These are phyloP conservation scores for Hybognathus amarus DNA, from an alignment of 2,797 vertebrate genomes.

Conservation along the genomic window DNA sequence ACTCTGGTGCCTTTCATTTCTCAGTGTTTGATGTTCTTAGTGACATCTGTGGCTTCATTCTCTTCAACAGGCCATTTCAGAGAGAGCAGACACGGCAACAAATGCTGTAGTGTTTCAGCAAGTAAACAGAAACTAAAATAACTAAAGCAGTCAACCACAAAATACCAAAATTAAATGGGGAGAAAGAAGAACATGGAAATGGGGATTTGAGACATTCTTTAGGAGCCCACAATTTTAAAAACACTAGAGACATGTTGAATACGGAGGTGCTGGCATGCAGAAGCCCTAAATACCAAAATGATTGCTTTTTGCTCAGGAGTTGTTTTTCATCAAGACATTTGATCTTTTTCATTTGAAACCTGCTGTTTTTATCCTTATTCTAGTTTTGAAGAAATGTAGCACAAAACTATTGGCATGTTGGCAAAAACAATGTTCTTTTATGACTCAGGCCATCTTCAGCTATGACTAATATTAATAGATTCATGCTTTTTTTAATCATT, in stretches of 20 bases:
- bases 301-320: constrained; percentile 30
- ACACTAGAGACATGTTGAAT: constrained; percentile 41
- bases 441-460: constrained; percentile 9
- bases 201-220: constrained; percentile 44
- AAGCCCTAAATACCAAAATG: constrained; percentile 53
- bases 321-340: constrained; percentile 43
- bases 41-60: constrained; percentile 28
- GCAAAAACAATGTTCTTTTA: not conserved
- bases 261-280: constrained; percentile 46
- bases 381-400: not conserved
- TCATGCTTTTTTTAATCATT: constrained; percentile 12
- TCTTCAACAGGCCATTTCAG: constrained; percentile 18
- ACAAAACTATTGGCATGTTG: not conserved
- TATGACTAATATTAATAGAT: constrained; percentile 41
- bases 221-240: constrained; percentile 45
- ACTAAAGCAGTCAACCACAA: constrained; percentile 33
- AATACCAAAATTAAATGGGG: constrained; percentile 43
- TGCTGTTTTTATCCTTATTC: constrained; percentile 37
- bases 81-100: constrained; percentile 12
- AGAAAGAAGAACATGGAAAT: constrained; percentile 38
- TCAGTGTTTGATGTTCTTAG: constrained; percentile 35
- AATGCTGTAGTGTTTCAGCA: constrained; percentile 28
- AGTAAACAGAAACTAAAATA: constrained; percentile 41
- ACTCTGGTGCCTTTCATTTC: constrained; percentile 34
- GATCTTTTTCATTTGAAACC: constrained; percentile 42